phyloP scores from a whole-genome alignment of 1,140 invertebrate species.

The Drosophila quadrilineata region DNA sequence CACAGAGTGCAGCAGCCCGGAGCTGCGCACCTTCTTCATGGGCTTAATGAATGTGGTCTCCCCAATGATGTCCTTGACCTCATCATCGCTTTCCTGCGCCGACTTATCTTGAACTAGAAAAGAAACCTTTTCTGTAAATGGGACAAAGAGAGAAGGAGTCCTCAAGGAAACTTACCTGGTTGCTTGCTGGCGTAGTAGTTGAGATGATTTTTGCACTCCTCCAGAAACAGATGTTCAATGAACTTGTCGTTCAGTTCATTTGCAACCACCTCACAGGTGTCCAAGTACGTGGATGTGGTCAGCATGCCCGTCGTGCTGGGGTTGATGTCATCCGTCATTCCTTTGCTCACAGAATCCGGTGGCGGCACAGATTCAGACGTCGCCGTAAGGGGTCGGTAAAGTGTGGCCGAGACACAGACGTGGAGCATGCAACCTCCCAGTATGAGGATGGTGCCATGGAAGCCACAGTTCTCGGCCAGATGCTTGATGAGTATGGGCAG shows the following conservation, averaged over 20 bases:
- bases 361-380: conserved; percentile 39
- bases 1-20: conserved; percentile 87
- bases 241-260: conserved; percentile 68
- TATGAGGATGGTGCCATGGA: conserved; percentile 88
- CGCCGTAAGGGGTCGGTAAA: conserved; percentile 85
- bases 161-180: conserved; percentile 36
- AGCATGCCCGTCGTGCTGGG: conserved; percentile 71
- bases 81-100: conserved; percentile 82
- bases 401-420: conserved; percentile 87
- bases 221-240: conserved; percentile 78
- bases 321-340: conserved; percentile 60
- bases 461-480: conserved; percentile 85
- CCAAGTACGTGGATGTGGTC: conserved; percentile 77
- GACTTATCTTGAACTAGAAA: conserved; percentile 58
- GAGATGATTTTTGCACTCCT: conserved; percentile 77
- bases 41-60: conserved; percentile 83
- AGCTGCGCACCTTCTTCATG: conserved; percentile 85
- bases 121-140: neutral
- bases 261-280: conserved; percentile 60
- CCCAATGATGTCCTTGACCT: conserved; percentile 84
- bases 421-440: conserved; percentile 90
- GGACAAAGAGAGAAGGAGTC: neutral
- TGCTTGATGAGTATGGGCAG: conserved; percentile 89
- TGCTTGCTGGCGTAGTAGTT: conserved; percentile 72
- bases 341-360: conserved; percentile 46